These are phyloP conservation scores for Oceanodroma tethys DNA, from an alignment of 2,113 vertebrate genomes.

Conservation along the genomic window DNA sequence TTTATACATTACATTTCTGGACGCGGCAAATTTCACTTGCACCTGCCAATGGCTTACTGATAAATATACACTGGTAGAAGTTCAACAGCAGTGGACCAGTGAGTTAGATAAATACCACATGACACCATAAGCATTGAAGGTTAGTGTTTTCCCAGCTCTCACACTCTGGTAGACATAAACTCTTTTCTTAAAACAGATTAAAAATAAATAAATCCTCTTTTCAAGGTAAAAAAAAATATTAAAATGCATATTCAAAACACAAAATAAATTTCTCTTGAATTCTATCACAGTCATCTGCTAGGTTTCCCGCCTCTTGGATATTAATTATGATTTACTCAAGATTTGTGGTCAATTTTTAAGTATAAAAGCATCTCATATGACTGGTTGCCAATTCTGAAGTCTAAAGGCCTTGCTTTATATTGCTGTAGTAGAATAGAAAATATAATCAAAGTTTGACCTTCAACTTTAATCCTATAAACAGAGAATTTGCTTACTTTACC, in stretches of 20 bases:
- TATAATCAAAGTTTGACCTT: slow-evolving; percentile 74
- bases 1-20: slow-evolving; percentile 39
- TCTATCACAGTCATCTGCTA: neutral
- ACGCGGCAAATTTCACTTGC: slow-evolving; percentile 47
- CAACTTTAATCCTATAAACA: slow-evolving; percentile 75
- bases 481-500: slow-evolving; percentile 76
- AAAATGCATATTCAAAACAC: neutral
- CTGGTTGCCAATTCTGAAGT: slow-evolving; percentile 50
- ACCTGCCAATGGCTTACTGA: slow-evolving; percentile 56
- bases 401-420: slow-evolving; percentile 66
- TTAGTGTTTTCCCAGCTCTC: slow-evolving; percentile 47
- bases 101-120: slow-evolving; percentile 64
- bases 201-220: slow-evolving; percentile 20
- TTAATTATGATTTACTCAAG: slow-evolving; percentile 30
- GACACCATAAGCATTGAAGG: slow-evolving; percentile 6
- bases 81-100: slow-evolving; percentile 49
- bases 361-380: slow-evolving; percentile 51
- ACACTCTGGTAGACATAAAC: neutral
- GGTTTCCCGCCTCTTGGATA: neutral
- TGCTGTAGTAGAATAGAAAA: slow-evolving; percentile 60
- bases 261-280: slow-evolving; percentile 1
- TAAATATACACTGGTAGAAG: slow-evolving; percentile 56
- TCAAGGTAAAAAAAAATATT: neutral
- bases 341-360: slow-evolving; percentile 65
- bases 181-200: slow-evolving; percentile 22